phyloP scores from a whole-genome alignment of 2,888 invertebrate genomes.

The Odontomyia ornata region DNA sequence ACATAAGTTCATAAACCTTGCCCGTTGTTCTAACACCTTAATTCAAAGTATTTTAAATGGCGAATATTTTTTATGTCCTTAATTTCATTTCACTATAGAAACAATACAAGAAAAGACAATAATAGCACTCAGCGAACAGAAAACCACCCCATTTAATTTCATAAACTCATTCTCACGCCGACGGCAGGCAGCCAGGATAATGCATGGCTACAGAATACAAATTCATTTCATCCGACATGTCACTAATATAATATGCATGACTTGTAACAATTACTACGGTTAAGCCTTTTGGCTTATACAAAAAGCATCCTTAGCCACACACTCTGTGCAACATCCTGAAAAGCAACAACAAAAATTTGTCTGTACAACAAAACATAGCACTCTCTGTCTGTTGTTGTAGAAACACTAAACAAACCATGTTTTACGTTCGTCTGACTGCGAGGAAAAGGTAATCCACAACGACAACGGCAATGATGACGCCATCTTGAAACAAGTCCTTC shows the following conservation, averaged over 20 bases:
- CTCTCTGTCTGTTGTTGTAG: too few relatives aligned
- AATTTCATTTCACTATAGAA: not conserved
- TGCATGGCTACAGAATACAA: conserved; percentile 23
- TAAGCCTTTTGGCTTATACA: conserved; percentile 18
- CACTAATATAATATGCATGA: conserved; percentile 39
- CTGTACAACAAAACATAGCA: too few relatives aligned
- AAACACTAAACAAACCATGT: not conserved
- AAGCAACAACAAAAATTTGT: not conserved
- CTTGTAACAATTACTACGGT: conserved; percentile 40
- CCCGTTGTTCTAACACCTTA: too few relatives aligned
- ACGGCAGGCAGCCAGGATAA: not conserved
- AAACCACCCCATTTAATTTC: conserved; percentile 25
- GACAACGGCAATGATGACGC: not conserved
- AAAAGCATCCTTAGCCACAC: not conserved
- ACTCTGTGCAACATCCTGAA: not conserved
- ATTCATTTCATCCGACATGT: conserved; percentile 29
- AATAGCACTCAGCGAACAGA: not conserved
- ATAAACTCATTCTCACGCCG: conserved; percentile 16
- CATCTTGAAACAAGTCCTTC: conserved; percentile 30
- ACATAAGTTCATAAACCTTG: too few relatives aligned
- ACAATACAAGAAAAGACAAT: not conserved
- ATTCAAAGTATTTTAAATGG: too few relatives aligned
- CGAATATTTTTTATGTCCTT: too few relatives aligned
- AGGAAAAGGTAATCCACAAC: not conserved
- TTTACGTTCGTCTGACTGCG: not conserved